A percentile compares a stretch with the other conserved stretches of the same genome.
These are phyloP conservation scores for Halisarca cf. caerulea DNA, from an alignment of 37 sponge, comb jelly and placozoan species.

Conservation along the genomic window DNA sequence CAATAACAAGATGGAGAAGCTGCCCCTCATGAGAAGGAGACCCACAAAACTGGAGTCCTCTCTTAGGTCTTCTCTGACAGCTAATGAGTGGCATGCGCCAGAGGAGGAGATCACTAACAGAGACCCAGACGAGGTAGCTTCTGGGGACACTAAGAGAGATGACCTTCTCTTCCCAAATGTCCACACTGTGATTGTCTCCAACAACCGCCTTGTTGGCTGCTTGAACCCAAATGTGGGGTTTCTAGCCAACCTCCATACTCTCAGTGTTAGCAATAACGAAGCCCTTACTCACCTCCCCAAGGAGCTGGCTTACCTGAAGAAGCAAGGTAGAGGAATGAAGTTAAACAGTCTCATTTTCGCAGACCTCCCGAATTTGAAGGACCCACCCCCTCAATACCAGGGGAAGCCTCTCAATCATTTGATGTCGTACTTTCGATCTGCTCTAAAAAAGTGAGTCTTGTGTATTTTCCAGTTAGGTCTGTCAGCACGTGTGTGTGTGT, in stretches of 20 bases:
- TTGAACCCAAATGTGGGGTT: conserved; percentile 71
- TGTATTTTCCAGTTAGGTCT: not conserved
- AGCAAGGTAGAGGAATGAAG: conserved; percentile 1
- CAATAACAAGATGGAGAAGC: conserved; percentile 43
- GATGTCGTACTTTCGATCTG: conserved; percentile 74
- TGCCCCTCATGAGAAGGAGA: conserved; percentile 40
- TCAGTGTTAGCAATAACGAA: conserved; percentile 48
- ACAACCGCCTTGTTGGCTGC: conserved; percentile 52
- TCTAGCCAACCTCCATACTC: conserved; percentile 58
- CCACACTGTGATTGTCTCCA: conserved; percentile 48
- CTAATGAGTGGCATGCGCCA: too few species aligned
- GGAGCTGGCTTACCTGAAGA: conserved; percentile 72
- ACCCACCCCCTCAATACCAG: conserved; percentile 71
- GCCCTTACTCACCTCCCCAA: conserved; percentile 55
- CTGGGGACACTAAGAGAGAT: not conserved
- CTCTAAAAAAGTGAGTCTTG: conserved; percentile 76
- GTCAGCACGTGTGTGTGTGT: conserved; percentile 8
- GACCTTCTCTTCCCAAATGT: conserved; percentile 76
- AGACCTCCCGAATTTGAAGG: conserved; percentile 50
- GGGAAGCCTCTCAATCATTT: conserved; percentile 38
- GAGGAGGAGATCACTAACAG: too few species aligned
- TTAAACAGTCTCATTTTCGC: conserved; percentile 41
- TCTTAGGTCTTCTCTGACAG: not conserved
- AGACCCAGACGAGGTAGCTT: conserved; percentile 16
- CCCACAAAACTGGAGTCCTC: conserved; percentile 3